Conservation (phyloP, 2,888 invertebrate genomes). For the Heliconius erato region DNA sequence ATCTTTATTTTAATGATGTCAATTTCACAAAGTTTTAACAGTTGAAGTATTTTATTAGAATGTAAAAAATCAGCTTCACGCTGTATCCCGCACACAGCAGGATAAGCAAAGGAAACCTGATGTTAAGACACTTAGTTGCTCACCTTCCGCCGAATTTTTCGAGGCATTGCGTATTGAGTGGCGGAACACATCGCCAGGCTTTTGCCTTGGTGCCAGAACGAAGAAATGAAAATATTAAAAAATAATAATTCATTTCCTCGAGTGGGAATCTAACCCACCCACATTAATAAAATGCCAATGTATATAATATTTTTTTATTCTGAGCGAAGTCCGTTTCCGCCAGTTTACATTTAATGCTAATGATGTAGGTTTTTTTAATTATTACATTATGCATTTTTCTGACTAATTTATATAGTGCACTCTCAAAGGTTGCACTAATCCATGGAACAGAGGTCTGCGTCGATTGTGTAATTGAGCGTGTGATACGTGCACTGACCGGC, state of each 20-base stretch:
- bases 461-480: conserved; percentile 75
- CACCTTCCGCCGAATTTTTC: no score
- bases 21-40: background rate
- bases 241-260: no score
- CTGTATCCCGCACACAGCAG: background rate
- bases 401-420: conserved; percentile 30
- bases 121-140: background rate
- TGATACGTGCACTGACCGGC: conserved; percentile 74
- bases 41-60: background rate
- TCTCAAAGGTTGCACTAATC: conserved; percentile 42
- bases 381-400: background rate
- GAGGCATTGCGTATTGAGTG: no score
- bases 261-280: no score
- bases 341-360: no score
- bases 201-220: no score
- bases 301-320: no score
- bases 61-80: no score
- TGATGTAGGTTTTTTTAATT: background rate
- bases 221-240: no score
- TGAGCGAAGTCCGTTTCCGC: no score
- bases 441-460: conserved; percentile 45
- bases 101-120: background rate
- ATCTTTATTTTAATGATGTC: background rate
- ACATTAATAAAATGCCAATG: no score
- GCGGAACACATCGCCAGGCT: no score